Conservation (phyloP, 2,113 vertebrate genomes). For the Pavo muticus region DNA sequence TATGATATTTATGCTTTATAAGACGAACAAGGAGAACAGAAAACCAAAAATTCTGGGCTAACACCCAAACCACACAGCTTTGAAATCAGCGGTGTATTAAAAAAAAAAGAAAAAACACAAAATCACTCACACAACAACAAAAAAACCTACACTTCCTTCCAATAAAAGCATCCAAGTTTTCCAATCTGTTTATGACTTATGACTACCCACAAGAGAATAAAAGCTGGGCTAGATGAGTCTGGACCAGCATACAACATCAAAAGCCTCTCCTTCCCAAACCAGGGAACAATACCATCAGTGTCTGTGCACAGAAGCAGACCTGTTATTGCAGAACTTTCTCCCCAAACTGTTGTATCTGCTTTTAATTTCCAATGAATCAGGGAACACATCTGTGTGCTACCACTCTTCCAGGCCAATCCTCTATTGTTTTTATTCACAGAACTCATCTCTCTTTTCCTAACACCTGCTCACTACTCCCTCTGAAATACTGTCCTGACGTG, state of each 20-base stretch:
- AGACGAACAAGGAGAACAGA: constrained; percentile 58
- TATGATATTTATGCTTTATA: constrained; percentile 25
- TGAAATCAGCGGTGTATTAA: constrained; percentile 54
- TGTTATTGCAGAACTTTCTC: background rate
- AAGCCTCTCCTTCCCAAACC: constrained; percentile 8
- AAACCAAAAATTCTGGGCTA: constrained; percentile 63
- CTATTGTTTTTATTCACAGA: constrained; percentile 26
- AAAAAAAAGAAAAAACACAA: background rate
- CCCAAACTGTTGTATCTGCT: constrained; percentile 50
- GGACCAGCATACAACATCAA: constrained; percentile 27
- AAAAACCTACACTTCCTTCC: constrained; percentile 25
- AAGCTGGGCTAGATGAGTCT: constrained; percentile 23
- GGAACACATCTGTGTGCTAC: constrained; percentile 22
- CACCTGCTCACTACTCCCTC: constrained; percentile 56
- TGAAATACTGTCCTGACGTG: constrained; percentile 33
- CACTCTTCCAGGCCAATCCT: background rate
- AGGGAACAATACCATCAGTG: constrained; percentile 26
- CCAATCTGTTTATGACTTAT: constrained; percentile 59
- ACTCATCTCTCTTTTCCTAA: constrained; percentile 38
- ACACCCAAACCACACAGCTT: constrained; percentile 69
- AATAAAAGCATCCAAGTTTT: constrained; percentile 60
- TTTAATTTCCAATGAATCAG: constrained; percentile 58
- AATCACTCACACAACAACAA: background rate
- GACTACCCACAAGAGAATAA: constrained; percentile 69
- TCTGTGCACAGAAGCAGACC: constrained; percentile 22